phyloP scores from a whole-genome alignment of 2,113 vertebrate genomes.

The Alces alces region DNA sequence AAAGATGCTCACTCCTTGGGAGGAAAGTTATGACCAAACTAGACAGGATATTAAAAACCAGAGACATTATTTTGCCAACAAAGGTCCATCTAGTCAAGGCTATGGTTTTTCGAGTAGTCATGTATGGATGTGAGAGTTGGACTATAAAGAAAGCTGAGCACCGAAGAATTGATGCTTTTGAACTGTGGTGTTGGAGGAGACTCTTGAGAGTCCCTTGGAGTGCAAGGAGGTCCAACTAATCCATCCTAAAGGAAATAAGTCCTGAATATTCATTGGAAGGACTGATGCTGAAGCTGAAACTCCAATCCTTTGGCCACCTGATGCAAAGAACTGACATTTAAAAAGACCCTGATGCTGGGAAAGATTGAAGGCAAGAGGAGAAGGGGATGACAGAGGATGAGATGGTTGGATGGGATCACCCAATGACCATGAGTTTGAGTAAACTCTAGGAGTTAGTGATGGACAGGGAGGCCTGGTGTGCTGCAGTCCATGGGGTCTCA shows the following conservation, averaged over 20 bases:
- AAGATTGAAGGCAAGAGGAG: background rate
- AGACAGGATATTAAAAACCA: background rate
- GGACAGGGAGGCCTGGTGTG: background rate
- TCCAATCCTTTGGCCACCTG: background rate
- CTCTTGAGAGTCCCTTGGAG: background rate
- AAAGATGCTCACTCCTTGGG: background rate
- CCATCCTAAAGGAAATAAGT: background rate
- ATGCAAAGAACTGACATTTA: background rate
- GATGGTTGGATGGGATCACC: background rate
- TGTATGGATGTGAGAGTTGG: background rate
- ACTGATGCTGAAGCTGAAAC: background rate
- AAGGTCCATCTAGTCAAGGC: background rate
- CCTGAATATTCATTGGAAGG: background rate
- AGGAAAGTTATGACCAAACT: background rate
- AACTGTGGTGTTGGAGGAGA: background rate
- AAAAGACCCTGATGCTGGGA: background rate
- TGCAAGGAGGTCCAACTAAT: background rate
- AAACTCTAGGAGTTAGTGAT: background rate
- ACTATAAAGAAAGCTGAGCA: background rate
- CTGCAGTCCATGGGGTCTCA: background rate
- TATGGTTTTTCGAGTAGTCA: background rate
- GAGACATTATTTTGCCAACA: background rate
- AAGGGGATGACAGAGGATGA: background rate
- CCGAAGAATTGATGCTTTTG: fast-evolving
- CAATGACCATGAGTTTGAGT: background rate